These are phyloP conservation scores for Micromussa lordhowensis DNA, from an alignment of 92 coral and sea anemone genomes.

Conservation along the genomic window DNA sequence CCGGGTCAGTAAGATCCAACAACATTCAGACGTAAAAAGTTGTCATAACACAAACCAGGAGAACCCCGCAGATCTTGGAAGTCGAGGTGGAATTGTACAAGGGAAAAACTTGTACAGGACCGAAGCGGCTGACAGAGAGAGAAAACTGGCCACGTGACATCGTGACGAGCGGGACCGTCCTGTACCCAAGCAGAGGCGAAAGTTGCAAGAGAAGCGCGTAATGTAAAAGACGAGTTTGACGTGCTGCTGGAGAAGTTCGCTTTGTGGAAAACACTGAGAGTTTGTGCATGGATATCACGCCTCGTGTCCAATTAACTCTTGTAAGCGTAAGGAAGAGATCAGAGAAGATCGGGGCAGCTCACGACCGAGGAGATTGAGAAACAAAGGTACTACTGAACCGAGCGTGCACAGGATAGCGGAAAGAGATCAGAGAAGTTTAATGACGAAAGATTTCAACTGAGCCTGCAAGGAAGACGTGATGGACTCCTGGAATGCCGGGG, in stretches of 20 bases:
- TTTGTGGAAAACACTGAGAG: no score
- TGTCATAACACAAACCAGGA: conserved; percentile 18
- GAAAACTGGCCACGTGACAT: conserved; percentile 29
- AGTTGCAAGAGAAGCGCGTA: conserved; percentile 32
- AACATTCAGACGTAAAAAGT: conserved; percentile 30
- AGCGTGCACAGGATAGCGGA: not conserved
- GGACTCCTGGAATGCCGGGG: no score
- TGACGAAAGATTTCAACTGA: conserved; percentile 2
- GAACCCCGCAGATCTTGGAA: conserved; percentile 56
- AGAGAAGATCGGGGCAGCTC: no score
- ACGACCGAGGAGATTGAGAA: no score
- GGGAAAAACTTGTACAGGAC: conserved; percentile 35
- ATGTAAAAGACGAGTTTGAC: no score
- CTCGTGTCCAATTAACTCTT: no score
- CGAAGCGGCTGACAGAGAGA: conserved; percentile 37
- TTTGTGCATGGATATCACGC: no score
- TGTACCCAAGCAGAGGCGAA: conserved; percentile 36
- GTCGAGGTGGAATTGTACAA: conserved; percentile 43
- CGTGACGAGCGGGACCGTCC: conserved; percentile 16
- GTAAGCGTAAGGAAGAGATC: no score
- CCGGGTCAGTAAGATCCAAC: conserved; percentile 47
- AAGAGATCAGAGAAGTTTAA: no score
- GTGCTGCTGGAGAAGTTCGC: no score
- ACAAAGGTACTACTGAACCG: no score
- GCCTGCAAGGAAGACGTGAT: not conserved